Base-by-base conservation (phyloP, 2,888 invertebrate species). In the Catocala fraxini region DNA sequence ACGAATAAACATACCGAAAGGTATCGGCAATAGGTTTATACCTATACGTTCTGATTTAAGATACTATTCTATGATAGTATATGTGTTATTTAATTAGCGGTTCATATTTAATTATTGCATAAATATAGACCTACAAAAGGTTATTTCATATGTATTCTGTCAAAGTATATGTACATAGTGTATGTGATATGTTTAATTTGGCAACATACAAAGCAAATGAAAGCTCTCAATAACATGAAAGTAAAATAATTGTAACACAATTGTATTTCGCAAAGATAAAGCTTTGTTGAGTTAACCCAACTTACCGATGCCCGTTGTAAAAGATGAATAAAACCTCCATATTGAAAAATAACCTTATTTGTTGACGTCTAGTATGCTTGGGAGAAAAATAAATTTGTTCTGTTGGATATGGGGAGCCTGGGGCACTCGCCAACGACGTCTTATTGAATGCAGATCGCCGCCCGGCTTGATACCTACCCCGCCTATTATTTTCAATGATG, bases 281-380 rank as follows among this genome's bases (percentile, higher is more conserved):
- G 42, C 51, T 49, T n/a, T 45, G 47, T 68, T 62, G 59, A 68
- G 53, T 61, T 70, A 67, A 70, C 71, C 65, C 71, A 69, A 76
- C 82, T 79, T 80, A 81, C 45, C 15, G 45, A 39, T 73, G 77
- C 77, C 79, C 79, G 79, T 75, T 80, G 78, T 81, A 83, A 84
- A 80, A 85, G 83, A 87, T 80, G 82, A 85, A 88, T 88, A 87
- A 83, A 86, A 81, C 80, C 78, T 81, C 79, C 86, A 84, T 86
- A 89, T 90, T 89, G 91, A 91, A 91, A 91, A 90, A 91, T 92
- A 90, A 87, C 87, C 87, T 90, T 92, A 90, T 92, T 92, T 92
- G 91, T 92, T 92, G 92, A 91, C 90, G 89, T 92, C 91, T 91
- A 88, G 89, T 89, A 80, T 82, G 85, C 88, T 91, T 83, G 84